These are phyloP conservation scores for Microcebus griseorufus DNA, from an alignment of 2,113 vertebrate species.

Conservation along the genomic window DNA sequence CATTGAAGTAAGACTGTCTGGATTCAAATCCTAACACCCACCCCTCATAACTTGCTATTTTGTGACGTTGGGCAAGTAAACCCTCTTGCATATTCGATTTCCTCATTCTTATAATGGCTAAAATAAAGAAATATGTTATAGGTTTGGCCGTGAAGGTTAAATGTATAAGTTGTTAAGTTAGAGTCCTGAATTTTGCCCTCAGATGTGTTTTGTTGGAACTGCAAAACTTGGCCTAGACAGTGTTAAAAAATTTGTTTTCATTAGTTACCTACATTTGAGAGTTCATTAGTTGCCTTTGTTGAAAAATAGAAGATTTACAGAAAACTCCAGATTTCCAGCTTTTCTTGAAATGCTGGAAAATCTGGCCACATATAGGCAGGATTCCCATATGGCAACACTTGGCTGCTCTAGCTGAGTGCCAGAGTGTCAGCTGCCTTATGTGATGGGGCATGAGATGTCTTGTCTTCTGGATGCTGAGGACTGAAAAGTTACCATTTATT, in stretches of 20 bases:
- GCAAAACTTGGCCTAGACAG: neutral
- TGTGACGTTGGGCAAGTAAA: neutral
- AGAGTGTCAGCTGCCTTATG: neutral
- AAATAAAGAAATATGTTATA: neutral
- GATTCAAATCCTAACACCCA: neutral
- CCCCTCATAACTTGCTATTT: neutral
- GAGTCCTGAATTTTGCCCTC: neutral
- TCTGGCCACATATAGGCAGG: neutral
- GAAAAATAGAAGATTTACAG: neutral
- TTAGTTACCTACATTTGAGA: neutral
- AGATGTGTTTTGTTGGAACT: neutral
- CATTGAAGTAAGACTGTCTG: neutral
- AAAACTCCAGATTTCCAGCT: neutral
- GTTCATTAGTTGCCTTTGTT: neutral
- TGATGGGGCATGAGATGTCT: neutral
- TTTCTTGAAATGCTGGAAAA: neutral
- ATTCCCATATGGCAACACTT: neutral
- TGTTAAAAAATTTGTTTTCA: slow-evolving; percentile 12
- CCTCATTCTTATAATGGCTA: neutral
- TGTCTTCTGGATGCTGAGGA: neutral
- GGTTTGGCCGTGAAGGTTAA: neutral
- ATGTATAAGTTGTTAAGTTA: neutral
- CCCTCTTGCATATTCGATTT: neutral
- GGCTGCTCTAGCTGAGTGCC: neutral
- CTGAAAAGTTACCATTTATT: neutral